These are phyloP conservation scores for Heliconius himera DNA, from an alignment of 1,140 invertebrate genomes.

Conservation along the genomic window DNA sequence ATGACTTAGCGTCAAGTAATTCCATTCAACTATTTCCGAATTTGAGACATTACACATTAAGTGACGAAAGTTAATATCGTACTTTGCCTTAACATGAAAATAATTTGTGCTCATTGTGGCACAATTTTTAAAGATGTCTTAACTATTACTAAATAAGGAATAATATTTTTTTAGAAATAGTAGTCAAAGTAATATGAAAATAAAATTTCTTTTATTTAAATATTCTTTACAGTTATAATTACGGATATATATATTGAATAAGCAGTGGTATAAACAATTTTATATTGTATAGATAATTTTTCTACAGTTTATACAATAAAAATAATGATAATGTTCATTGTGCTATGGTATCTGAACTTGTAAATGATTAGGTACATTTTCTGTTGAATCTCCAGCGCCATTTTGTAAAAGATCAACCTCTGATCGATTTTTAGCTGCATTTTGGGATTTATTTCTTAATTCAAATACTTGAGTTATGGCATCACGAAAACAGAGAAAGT, in stretches of 20 bases:
- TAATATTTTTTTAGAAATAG: slow-evolving; percentile 11
- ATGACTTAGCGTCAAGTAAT: no score
- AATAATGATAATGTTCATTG: slow-evolving; percentile 41
- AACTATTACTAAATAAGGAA: not conserved
- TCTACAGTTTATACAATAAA: slow-evolving; percentile 48
- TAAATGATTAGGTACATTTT: slow-evolving; percentile 54
- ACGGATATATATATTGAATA: slow-evolving; percentile 38
- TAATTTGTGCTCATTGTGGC: no score
- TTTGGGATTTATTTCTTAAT: slow-evolving; percentile 85
- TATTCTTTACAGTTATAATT: slow-evolving; percentile 36
- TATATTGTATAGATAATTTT: slow-evolving; percentile 42
- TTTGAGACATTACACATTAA: no score
- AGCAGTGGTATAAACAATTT: slow-evolving; percentile 44
- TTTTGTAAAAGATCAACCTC: slow-evolving; percentile 62
- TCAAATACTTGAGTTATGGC: slow-evolving; percentile 96
- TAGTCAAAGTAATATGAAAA: slow-evolving; percentile 32
- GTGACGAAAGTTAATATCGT: no score
- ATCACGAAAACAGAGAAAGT: slow-evolving; percentile 96
- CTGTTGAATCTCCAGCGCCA: slow-evolving; percentile 61
- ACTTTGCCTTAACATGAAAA: no score
- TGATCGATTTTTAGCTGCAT: slow-evolving; percentile 48
- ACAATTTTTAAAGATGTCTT: no score
- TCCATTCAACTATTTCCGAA: no score
- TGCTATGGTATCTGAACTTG: slow-evolving; percentile 61
- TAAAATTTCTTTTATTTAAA: slow-evolving; percentile 40